Conservation (phyloP, 2,797 vertebrate species). For the Melanogrammus aeglefinus region DNA sequence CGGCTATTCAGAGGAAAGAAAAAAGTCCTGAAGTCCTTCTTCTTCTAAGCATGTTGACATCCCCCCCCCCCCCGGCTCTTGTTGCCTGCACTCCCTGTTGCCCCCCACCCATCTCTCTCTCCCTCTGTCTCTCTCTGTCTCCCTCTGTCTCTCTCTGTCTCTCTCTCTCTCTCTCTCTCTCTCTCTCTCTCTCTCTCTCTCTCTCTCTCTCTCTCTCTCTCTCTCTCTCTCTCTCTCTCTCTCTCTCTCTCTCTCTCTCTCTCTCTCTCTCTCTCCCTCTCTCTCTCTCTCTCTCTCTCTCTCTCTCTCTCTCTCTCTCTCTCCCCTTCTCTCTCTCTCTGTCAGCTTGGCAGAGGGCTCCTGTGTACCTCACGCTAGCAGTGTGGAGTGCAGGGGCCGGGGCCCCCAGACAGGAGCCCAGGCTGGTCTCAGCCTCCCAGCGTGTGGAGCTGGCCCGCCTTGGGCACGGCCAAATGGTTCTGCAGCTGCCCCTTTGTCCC, state of each 20-base stretch:
- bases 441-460: constrained; percentile 91
- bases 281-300: background rate
- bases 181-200: background rate
- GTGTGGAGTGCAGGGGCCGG: constrained; percentile 75
- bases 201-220: too few species aligned
- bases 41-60: background rate
- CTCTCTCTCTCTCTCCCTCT: background rate
- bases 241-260: constrained; percentile 37
- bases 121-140: too few species aligned
- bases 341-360: constrained; percentile 82
- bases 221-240: constrained; percentile 32
- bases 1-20: constrained; percentile 22
- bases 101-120: background rate
- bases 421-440: constrained; percentile 85
- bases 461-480: constrained; percentile 99
- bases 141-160: constrained; percentile 36
- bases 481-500: constrained; percentile 99
- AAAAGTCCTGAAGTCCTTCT: background rate
- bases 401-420: constrained; percentile 89
- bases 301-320: too few species aligned
- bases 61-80: constrained; percentile 10
- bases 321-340: constrained; percentile 34
- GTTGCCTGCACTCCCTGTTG: constrained; percentile 28
- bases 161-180: background rate
- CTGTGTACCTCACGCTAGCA: constrained; percentile 74